phyloP scores from a whole-genome alignment of 2,888 invertebrate genomes.

The Trichogramma evanescens region DNA sequence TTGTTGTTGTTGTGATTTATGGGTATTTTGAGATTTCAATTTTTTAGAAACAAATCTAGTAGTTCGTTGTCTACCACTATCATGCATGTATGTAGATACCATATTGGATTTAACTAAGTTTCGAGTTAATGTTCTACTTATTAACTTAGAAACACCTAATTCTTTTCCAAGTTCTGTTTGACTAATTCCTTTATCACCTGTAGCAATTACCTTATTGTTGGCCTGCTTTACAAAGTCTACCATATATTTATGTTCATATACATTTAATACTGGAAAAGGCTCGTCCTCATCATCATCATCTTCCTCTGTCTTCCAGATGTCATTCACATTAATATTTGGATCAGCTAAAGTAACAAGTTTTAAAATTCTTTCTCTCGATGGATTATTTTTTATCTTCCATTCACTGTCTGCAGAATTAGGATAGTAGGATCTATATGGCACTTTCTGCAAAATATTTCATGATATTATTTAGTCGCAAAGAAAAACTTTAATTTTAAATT shows the following conservation, averaged over 20 bases:
- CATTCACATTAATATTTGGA: slow-evolving; percentile 51
- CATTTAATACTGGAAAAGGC: slow-evolving; percentile 30
- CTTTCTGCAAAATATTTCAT: slow-evolving; percentile 34
- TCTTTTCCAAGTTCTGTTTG: slow-evolving; percentile 45
- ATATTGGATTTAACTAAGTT: slow-evolving; percentile 46
- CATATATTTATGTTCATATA: slow-evolving; percentile 33
- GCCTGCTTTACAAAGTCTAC: slow-evolving; percentile 49
- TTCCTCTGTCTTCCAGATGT: slow-evolving; percentile 49
- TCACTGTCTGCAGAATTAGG: slow-evolving; percentile 53
- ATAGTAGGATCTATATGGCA: slow-evolving; percentile 54
- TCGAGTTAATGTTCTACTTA: slow-evolving; percentile 49
- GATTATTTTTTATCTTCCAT: slow-evolving; percentile 49
- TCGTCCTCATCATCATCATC: slow-evolving; percentile 44
- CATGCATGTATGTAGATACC: slow-evolving; percentile 51
- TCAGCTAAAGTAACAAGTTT: slow-evolving; percentile 54
- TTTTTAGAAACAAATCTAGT: slow-evolving; percentile 46
- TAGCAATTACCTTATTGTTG: slow-evolving; percentile 48
- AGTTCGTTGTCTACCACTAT: slow-evolving; percentile 53
- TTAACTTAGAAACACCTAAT: slow-evolving; percentile 47
- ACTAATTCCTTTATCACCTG: slow-evolving; percentile 52
- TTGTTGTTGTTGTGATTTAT: slow-evolving; percentile 36
- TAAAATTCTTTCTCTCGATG: slow-evolving; percentile 49
- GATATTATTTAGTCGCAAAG: slow-evolving; percentile 3
- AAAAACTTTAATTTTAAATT: slow-evolving; percentile 8
- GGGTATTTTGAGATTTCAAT: slow-evolving; percentile 35